Evolutionary conservation across 2,113 vertebrate genomes (phyloP), one percentile per base, ranked within the genome.

Genomic region (Centropristis striata): DNA sequence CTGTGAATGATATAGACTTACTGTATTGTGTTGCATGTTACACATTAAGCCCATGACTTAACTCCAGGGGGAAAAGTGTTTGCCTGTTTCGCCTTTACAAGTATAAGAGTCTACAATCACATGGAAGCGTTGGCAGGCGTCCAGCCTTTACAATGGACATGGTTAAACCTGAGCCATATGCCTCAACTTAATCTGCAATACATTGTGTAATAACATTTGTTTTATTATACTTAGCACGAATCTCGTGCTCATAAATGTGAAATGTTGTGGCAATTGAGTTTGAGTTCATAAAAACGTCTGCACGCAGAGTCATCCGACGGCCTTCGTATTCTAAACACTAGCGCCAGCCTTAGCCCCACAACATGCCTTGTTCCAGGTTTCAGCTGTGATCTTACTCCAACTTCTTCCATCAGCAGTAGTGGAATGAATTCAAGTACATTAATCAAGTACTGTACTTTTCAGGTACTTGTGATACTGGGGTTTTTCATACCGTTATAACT

Each of bases 151-250:
- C 61, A 67, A 69, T 79, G 78, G 90, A 78, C 84, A 87, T 68
- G 78, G 59, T 42, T 66, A 85, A 91, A 92, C 84, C 49, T 75
- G 78, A 89, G 79, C 88, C 90, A 89, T 81, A 90, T 88, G 87
- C 32, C 44, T 80, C 57, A 64, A 60, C 76, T 57, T 49, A 75
- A 85, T 71, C 69, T 69, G 32, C 81, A 85, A 86, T 73, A 86
- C 64, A 83, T 46, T 39, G 44, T 77, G 72, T 76, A 86, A 60
- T 90, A 90, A 88, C 81, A 90, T 91, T 88, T 88, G 73, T 88
- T 87, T 88, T 89, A 86, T 90, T 86, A 87, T 67, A 80, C 73
- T 75, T 72, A 78, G 71, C 75, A 83, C 66, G 50, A 86, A 86
- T 81, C 63, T 81, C 84, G 51, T 39, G 32, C 76, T 81, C 68